Evolutionary conservation across 2,113 vertebrate species (phyloP).

Genomic region (Nasalis larvatus): DNA sequence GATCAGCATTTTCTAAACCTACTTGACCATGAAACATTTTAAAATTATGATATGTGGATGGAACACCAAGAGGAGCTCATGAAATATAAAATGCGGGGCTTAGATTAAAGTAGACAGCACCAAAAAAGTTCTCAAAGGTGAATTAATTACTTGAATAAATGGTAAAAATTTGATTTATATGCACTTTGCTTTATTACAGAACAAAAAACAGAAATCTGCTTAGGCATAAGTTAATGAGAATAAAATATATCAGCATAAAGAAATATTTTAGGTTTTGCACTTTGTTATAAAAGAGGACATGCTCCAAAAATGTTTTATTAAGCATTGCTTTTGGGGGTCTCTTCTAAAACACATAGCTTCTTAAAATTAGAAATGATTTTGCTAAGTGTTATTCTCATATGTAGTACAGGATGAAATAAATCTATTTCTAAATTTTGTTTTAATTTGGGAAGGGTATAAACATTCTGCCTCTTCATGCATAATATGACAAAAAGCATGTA

Average conservation of each 20-base stretch:
- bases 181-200: background rate
- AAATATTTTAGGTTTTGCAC: background rate
- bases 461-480: background rate
- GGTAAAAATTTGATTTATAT: background rate
- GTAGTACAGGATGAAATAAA: no score
- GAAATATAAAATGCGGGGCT: constrained; percentile 34
- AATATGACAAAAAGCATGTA: rapidly evolving
- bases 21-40: constrained; percentile 47
- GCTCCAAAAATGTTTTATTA: background rate
- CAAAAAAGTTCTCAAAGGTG: constrained; percentile 50
- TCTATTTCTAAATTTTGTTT: background rate
- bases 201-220: background rate
- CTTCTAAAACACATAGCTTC: background rate
- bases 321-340: no score
- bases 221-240: background rate
- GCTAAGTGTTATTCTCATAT: no score
- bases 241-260: background rate
- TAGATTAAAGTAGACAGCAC: constrained; percentile 39
- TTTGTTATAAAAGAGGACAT: background rate
- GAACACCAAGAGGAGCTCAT: constrained; percentile 41
- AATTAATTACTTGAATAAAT: constrained; percentile 47
- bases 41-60: constrained; percentile 62
- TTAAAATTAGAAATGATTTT: background rate
- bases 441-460: rapidly evolving
- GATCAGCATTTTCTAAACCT: constrained; percentile 65